Base-by-base conservation (phyloP, 1,140 invertebrate genomes). In the Theocolax elegans region DNA sequence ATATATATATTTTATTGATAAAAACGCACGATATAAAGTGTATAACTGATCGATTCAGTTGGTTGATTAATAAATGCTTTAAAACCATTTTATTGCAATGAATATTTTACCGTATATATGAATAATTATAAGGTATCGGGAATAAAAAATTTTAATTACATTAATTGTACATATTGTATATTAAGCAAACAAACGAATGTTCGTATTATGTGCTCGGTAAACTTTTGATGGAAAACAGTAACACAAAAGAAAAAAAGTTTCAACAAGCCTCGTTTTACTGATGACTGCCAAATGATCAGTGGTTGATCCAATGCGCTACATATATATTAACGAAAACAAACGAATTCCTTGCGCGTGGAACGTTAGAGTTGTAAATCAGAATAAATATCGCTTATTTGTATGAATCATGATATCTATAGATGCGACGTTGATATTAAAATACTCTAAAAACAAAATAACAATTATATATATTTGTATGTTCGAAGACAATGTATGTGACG, bases 251-350 rank as follows among this genome's bases (percentile, higher is more conserved):
- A n/a, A n/a, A 29, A 31, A 10, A 58, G 12, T 9, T 40, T 62
- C 25, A 53, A 29, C 23, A 27, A 62, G 38, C 8, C 19, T 35
- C 27, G 17, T 51, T 63, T 15, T 27, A 53, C 46, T 69, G 48
- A 29, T 69, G 48, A 62, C 58, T 69, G 66, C 56, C 66, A 69
- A 69, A 69, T 27, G 38, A 46, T 69, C 48, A 62, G 31, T 62
- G 46, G 10, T 60, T 59, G 9, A 49, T 49, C 15, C 2, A 9
- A 56, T 27, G 25, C 35, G 21, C 4, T n/a, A n/a, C n/a, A n/a
- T n/a, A n/a, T n/a, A 27, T 40, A n/a, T 31, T 38, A 54, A 29
- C 8, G 2, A 35, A 54, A 42, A 54, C 13, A 44, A 67, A 58
- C 25, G 38, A 66, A 66, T 56, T 56, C 7, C 23, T 53, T 27